Base-by-base conservation (phyloP, 2,113 vertebrate genomes). In the Salvator merianae region DNA sequence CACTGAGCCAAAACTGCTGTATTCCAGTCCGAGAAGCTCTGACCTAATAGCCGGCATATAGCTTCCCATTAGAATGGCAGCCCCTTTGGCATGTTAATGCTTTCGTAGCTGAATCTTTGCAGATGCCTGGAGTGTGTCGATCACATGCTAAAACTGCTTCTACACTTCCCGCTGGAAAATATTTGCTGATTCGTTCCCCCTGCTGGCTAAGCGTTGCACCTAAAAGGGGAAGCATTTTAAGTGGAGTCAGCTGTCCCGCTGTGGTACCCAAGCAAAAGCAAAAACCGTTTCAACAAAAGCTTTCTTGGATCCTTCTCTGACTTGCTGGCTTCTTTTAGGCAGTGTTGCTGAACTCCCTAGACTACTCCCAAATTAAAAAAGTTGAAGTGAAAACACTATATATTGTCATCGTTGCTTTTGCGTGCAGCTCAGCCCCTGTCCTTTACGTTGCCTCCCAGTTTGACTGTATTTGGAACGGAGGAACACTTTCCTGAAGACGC, bases 381-480 rank as follows among this genome's bases (percentile, higher is more conserved):
- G 59, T 78, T 87, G 88, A 65, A 88, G 68, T 81, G 86, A 83
- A 89, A 94, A 77, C 40, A 63, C 1, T 71, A n/a, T 9, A 68
- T 81, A 85, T 9, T 9, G 10, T 47, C 43, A 83, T 34, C 74
- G 89, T 16, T 0, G 84, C 47, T 84, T 90, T 82, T 85, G 68
- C 87, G 74, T 50, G 66, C 77, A 78, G 73, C 68, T 36, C 7
- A 34, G 10, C 18, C 62, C 38, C 47, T 53, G n/a, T 68, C 59
- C 84, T 86, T 63, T 85, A 12, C 26, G 43, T 24, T 14, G 83
- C 84, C 34, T 84, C 63, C 90, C 7, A 79, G 82, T 34, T 73
- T 63, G 65, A 28, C 84, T 85, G n/a, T 87, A 79, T 88, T 93
- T 88, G 81, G 86, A 89, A 83, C 30, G 26, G 59, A 53, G 83